Base-by-base conservation (phyloP, 2,888 invertebrate genomes). In the Bhutanitis thaidina region DNA sequence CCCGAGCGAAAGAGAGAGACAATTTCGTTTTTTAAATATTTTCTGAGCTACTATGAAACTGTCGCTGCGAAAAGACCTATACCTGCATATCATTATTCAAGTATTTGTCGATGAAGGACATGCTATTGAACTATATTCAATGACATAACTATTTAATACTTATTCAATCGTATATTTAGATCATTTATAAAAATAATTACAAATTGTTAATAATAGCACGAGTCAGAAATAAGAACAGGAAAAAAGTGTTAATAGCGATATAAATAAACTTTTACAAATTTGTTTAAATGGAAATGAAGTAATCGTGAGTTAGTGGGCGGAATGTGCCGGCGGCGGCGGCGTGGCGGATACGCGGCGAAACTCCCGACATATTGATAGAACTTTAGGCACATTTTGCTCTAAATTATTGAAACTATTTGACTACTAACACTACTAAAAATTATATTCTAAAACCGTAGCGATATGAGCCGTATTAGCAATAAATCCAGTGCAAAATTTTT, bases 301-400 rank as follows among this genome's bases (percentile, higher is more conserved):
- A 60, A 67, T 67, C 58, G 54, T 27, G 55, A 52, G 54, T 49
- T 46, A 55, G 71, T 65, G 65, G 70, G 68, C 68, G 71, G 61
- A 59, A 48, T 53, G 29, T 54, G 62, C 62, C 57, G 57, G 43
- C 60, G 65, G 43, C 60, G 65, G 63, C 65, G 58, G 57, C 57
- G 7, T 4, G 13, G n/a, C 37, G 30, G 9, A 10, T 13, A 15
- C 29, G n/a, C 36, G n/a, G 44, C 44, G 12, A 27, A 44, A 14
- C 27, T 20, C 34, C 32, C 36, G 45, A 37, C 16, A 37, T 7
- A 34, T 34, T 34, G 20, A 30, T 30, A 29, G 13, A 29, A 37
- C 49, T 30, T 7, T 14, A 10, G 49, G 32, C 20, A 2, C 5
- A 10, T 16, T 1, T 41, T 29, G 16, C 7, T 15, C 32, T 36